Percentiles rank a stretch among this genome's conserved stretches.
Evolutionary conservation across 2,113 vertebrate genomes (phyloP).

Genomic region (Petromus typicus): DNA sequence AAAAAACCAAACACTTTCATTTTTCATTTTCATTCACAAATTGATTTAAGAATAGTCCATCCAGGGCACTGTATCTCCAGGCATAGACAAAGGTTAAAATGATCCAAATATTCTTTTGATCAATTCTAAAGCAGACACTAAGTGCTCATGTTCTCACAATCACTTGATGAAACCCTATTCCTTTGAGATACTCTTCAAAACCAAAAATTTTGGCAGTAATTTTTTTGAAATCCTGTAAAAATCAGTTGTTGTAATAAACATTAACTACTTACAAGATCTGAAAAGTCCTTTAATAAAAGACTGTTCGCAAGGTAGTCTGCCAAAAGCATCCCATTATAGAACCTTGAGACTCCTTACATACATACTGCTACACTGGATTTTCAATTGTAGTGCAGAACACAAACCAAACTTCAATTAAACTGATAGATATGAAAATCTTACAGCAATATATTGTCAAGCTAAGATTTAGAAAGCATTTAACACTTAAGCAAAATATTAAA

Average conservation of each 20-base stretch:
- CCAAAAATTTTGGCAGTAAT: background rate
- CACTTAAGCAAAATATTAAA: background rate
- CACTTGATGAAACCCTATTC: background rate
- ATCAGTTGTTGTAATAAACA: background rate
- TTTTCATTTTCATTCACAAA: background rate
- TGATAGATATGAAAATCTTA: background rate
- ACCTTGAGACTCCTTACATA: background rate
- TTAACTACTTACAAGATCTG: background rate
- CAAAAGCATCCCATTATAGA: background rate
- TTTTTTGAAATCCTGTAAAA: background rate
- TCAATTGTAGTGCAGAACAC: background rate
- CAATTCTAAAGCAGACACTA: background rate
- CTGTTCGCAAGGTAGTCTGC: background rate
- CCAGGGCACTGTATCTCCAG: background rate
- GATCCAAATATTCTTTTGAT: background rate
- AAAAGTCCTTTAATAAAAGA: background rate
- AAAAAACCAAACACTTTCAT: background rate
- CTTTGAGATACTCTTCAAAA: background rate
- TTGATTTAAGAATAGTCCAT: background rate
- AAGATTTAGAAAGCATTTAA: background rate
- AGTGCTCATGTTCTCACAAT: background rate
- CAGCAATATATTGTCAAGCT: background rate
- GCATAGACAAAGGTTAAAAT: background rate
- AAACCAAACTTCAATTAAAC: background rate
- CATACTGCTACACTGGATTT: background rate